Evolutionary conservation across 2,888 invertebrate genomes (phyloP), one percentile per base, ranked within the genome.

Genomic region (Drosophila kuntzei): DNA sequence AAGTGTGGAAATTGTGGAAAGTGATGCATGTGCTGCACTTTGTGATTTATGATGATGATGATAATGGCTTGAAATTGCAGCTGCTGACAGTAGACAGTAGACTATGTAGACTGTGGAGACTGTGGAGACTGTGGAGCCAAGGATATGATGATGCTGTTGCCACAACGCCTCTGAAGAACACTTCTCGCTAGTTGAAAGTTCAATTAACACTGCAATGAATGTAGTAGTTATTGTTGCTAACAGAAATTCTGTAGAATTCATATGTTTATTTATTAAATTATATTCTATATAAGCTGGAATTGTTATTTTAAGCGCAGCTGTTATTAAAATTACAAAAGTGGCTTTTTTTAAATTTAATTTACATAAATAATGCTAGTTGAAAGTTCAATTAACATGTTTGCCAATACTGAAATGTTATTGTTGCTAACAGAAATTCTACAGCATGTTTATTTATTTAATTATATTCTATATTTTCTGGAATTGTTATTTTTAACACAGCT

Each of bases 21-120:
- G 79, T 87, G 86, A 71, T 80, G 83, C 83, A 87, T 80, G 71
- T 80, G 87, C 74, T 80, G 85, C 82, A 79, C 70, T 70, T 58
- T 69, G 58, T 87, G 84, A 84, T 84, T 85, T 84, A 84, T 87
- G 85, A 73, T 71, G 82, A 79, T 84, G 79, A 81, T 77, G 78
- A 81, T 82, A 78, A 82, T 73, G 72, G 67, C 62, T 49, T 61
- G 41, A 76, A 60, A 58, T 76, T 66, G 75, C 62, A 67, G 75
- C 71, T 83, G 63, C 62, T 57, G 55, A 37, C 57, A 55, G 34
- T n/a, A n/a, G 39, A 54, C 32, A 20, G 6, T 12, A 16, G 8
- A n/a, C n/a, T n/a, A 2, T 12, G 2, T 11, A 12, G 20, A 41
- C 37, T 54, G n/a, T 20, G 22, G 5, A 32, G 43, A 22, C n/a